Evolutionary conservation across 2,113 vertebrate species (phyloP).

Genomic region (Numenius arquata): DNA sequence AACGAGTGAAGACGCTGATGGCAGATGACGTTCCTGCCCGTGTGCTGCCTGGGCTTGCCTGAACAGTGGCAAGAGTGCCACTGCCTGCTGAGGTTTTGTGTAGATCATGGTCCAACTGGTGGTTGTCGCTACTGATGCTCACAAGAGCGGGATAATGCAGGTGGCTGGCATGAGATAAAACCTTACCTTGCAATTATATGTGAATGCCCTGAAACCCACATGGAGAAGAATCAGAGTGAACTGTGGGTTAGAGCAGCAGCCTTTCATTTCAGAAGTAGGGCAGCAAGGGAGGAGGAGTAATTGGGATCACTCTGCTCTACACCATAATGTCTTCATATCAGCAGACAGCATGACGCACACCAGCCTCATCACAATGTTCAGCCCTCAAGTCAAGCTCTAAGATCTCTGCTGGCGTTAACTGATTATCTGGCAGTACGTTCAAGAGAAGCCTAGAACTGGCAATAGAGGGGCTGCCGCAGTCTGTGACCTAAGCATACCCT

Average conservation of each 20-base stretch:
- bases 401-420: conserved; percentile 5
- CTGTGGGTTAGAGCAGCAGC: background rate
- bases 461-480: background rate
- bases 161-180: background rate
- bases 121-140: background rate
- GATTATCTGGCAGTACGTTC: conserved; percentile 1
- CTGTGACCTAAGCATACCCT: background rate
- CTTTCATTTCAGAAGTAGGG: conserved; percentile 17
- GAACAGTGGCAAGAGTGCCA: background rate
- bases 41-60: background rate
- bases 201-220: background rate
- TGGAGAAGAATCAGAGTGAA: conserved; percentile 3
- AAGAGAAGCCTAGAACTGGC: conserved; percentile 27
- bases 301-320: background rate
- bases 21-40: background rate
- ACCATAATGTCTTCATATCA: background rate
- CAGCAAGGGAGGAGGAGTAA: conserved; percentile 2
- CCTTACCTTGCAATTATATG: background rate
- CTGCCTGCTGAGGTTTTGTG: background rate
- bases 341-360: background rate
- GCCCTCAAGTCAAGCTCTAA: background rate
- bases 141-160: background rate
- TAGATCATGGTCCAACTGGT: background rate
- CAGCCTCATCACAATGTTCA: background rate
- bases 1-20: background rate